These are phyloP conservation scores for Trissolcus brochymenae DNA, from an alignment of 2,888 invertebrate genomes.

Conservation along the genomic window DNA sequence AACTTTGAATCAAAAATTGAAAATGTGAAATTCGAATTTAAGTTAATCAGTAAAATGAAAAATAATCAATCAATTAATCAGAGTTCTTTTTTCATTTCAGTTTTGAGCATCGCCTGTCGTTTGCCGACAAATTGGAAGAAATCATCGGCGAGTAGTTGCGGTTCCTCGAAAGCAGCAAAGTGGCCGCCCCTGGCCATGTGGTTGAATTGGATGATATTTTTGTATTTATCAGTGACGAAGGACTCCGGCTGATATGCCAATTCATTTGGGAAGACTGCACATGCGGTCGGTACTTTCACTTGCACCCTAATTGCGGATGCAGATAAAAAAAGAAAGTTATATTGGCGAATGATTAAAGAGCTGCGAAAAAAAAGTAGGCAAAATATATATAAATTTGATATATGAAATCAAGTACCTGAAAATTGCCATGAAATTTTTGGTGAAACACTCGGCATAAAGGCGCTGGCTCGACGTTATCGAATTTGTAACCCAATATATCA, in stretches of 20 bases:
- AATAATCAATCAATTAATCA: not conserved
- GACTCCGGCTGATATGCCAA: constrained; percentile 80
- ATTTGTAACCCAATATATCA: constrained; percentile 88
- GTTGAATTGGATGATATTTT: constrained; percentile 83
- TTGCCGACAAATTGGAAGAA: constrained; percentile 80
- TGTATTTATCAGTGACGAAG: constrained; percentile 80
- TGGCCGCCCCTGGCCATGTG: constrained; percentile 86
- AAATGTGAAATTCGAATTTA: too few relatives aligned
- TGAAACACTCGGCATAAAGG: constrained; percentile 83
- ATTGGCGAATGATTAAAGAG: not conserved
- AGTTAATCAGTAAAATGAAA: too few relatives aligned
- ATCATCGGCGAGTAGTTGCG: constrained; percentile 84
- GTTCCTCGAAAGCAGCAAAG: constrained; percentile 90
- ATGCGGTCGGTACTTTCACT: constrained; percentile 83
- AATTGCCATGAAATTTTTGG: constrained; percentile 65
- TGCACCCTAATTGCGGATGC: constrained; percentile 79
- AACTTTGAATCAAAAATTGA: too few relatives aligned
- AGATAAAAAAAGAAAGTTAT: constrained; percentile 32
- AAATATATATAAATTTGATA: not conserved
- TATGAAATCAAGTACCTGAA: constrained; percentile 73
- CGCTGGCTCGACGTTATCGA: constrained; percentile 86
- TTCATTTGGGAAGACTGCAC: constrained; percentile 86
- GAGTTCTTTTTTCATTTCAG: constrained; percentile 41
- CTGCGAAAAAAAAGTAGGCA: not conserved
- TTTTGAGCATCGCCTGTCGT: constrained; percentile 41